Conservation (phyloP, 2,797 vertebrate species). For the Cossypha heuglini region DNA sequence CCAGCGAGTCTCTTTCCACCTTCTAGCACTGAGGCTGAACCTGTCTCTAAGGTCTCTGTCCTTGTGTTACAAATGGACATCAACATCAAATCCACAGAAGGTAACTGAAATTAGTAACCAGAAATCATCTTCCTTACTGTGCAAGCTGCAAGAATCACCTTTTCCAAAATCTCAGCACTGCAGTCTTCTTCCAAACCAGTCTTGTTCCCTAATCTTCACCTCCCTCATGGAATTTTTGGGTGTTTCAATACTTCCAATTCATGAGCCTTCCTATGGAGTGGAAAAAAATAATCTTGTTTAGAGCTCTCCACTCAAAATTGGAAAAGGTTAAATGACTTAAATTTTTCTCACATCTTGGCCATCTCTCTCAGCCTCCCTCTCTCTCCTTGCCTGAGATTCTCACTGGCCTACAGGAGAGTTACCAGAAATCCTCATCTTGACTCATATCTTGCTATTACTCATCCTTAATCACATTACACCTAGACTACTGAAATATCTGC, state of each 20-base stretch:
- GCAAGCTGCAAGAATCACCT: background rate
- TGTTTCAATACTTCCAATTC: background rate
- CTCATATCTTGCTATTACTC: conserved; percentile 37
- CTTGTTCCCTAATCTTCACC: background rate
- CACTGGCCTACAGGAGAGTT: background rate
- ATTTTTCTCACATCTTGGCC: background rate
- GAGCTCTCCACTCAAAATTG: background rate
- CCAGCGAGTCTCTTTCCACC: background rate
- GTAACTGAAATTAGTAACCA: background rate
- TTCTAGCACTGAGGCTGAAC: background rate
- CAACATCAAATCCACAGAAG: background rate
- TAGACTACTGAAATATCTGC: conserved; percentile 15
- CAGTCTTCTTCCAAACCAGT: background rate
- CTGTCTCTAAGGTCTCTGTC: background rate
- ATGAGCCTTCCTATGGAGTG: background rate
- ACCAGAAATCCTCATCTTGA: conserved; percentile 9
- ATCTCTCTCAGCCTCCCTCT: background rate
- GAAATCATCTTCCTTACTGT: background rate
- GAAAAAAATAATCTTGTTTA: background rate
- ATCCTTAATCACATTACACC: conserved; percentile 23
- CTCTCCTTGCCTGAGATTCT: background rate
- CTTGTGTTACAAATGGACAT: rapidly evolving
- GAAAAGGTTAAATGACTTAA: background rate
- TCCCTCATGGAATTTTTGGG: background rate
- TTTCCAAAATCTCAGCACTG: background rate